phyloP scores from a whole-genome alignment of 2,888 invertebrate species.

The Tyria jacobaeae region DNA sequence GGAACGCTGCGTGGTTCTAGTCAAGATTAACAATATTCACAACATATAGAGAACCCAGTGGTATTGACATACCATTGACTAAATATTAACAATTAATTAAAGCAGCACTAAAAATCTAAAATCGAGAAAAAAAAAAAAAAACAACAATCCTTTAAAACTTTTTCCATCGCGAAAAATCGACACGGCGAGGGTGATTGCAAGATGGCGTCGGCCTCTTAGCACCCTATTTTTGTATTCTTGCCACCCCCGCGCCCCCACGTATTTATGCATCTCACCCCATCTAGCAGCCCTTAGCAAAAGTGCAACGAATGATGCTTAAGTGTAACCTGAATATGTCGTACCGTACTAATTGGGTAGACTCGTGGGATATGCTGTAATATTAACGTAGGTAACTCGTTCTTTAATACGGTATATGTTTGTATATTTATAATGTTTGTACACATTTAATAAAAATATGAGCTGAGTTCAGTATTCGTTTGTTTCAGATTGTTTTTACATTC shows the following conservation, averaged over 20 bases:
- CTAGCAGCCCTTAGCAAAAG: slow-evolving; percentile 61
- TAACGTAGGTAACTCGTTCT: too few relatives aligned
- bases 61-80: not conserved
- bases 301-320: slow-evolving; percentile 56
- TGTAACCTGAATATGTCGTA: slow-evolving; percentile 39
- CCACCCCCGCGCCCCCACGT: slow-evolving; percentile 63
- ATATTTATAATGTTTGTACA: too few relatives aligned
- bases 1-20: too few relatives aligned
- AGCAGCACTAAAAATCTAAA: slow-evolving; percentile 26
- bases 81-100: not conserved
- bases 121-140: slow-evolving; percentile 38
- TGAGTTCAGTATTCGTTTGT: too few relatives aligned
- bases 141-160: slow-evolving; percentile 33
- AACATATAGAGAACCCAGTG: not conserved
- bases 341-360: slow-evolving; percentile 43
- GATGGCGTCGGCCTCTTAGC: slow-evolving; percentile 78
- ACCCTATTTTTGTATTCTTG: slow-evolving; percentile 82
- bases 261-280: slow-evolving; percentile 60
- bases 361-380: not conserved
- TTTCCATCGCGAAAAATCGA: slow-evolving; percentile 67
- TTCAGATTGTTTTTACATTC: too few relatives aligned
- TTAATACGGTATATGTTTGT: too few relatives aligned
- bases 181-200: slow-evolving; percentile 64
- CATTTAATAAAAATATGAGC: too few relatives aligned
- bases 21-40: too few relatives aligned